phyloP scores from a whole-genome alignment of 2,888 invertebrate genomes.

The Pseudoips prasinana region DNA sequence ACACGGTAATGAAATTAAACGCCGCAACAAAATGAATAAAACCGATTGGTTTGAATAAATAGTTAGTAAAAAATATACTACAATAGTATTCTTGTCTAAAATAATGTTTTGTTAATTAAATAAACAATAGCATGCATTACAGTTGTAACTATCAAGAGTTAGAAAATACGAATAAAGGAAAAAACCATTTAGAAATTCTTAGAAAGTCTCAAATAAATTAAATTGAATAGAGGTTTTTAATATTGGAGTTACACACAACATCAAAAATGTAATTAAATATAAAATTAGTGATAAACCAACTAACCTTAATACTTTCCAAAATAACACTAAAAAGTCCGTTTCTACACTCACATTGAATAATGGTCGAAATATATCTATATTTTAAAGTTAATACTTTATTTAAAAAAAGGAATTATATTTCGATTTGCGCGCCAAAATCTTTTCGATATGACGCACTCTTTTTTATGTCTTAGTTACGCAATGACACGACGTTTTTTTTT shows the following conservation, averaged over 20 bases:
- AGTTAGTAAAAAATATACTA: no score
- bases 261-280: background rate
- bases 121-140: no score
- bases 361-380: slow-evolving; percentile 8
- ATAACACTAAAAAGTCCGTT: slow-evolving; percentile 29
- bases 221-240: no score
- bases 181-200: no score
- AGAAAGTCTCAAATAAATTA: no score
- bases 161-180: no score
- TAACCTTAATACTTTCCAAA: slow-evolving; percentile 22
- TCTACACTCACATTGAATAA: slow-evolving; percentile 24
- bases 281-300: slow-evolving; percentile 10
- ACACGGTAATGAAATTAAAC: no score
- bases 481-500: slow-evolving; percentile 57
- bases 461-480: slow-evolving; percentile 51
- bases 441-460: slow-evolving; percentile 38
- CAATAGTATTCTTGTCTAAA: no score
- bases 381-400: background rate
- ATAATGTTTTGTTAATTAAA: no score
- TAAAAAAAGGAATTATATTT: background rate
- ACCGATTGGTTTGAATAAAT: no score
- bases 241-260: slow-evolving; percentile 1
- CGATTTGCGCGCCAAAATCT: slow-evolving; percentile 37
- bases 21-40: no score
- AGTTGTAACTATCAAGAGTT: no score